Conservation (phyloP, 2,797 vertebrate species). For the Kryptolebias ocellatus region DNA sequence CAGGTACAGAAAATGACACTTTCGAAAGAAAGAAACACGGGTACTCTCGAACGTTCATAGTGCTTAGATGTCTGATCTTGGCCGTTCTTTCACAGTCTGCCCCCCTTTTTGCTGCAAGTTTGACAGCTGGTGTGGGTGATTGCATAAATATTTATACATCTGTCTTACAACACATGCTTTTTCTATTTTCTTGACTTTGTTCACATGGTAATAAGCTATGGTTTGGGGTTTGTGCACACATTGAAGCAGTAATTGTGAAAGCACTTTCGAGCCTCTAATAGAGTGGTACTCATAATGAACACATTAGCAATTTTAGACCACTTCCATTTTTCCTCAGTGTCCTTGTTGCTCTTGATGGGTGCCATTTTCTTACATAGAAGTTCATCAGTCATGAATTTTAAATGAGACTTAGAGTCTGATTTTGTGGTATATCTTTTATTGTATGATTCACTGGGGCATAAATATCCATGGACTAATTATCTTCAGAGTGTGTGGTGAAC, state of each 20-base stretch:
- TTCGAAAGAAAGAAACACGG: constrained; percentile 11
- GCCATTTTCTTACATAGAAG: background rate
- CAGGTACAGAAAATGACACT: constrained; percentile 43
- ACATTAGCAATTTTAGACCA: background rate
- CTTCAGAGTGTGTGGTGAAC: too few relatives aligned
- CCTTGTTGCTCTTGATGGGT: too few relatives aligned
- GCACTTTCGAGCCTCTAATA: constrained; percentile 33
- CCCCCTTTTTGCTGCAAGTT: constrained; percentile 11
- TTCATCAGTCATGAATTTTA: background rate
- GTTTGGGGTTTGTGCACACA: constrained; percentile 55
- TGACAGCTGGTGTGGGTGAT: constrained; percentile 45
- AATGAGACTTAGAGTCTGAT: background rate
- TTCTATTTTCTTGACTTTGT: constrained; percentile 42
- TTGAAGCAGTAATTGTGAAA: constrained; percentile 58
- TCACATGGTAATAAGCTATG: constrained; percentile 55
- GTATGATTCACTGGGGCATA: background rate
- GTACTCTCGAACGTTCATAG: constrained; percentile 43
- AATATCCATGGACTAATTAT: too few relatives aligned
- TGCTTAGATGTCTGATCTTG: constrained; percentile 25
- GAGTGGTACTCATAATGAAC: background rate
- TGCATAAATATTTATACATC: constrained; percentile 58
- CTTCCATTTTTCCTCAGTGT: too few relatives aligned
- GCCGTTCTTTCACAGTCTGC: constrained; percentile 13
- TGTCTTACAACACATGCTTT: constrained; percentile 27
- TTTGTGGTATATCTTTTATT: background rate